phyloP scores from a whole-genome alignment of 2,888 invertebrate genomes.

The Melipona beecheii region DNA sequence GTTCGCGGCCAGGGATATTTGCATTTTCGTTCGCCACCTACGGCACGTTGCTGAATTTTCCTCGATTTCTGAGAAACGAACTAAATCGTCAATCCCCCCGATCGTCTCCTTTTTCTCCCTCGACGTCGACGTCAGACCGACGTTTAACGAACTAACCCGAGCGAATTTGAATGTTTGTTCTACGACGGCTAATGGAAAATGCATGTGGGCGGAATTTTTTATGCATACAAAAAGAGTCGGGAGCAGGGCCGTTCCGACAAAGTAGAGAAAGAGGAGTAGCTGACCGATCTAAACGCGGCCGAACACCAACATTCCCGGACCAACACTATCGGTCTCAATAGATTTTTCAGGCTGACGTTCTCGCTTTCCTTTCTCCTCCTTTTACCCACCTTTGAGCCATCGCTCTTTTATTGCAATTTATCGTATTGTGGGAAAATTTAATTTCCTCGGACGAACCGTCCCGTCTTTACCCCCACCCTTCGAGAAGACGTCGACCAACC shows the following conservation, averaged over 20 bases:
- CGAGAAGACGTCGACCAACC: conserved; percentile 30
- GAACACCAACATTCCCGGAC: background rate
- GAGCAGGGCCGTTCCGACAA: background rate
- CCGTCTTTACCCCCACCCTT: background rate
- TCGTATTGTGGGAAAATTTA: conserved; percentile 52
- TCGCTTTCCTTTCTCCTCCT: background rate
- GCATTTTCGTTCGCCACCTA: conserved; percentile 22
- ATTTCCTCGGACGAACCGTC: conserved; percentile 17
- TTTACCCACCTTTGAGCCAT: conserved; percentile 6
- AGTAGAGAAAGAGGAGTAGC: background rate
- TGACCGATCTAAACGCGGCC: background rate
- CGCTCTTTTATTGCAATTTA: conserved; percentile 58
- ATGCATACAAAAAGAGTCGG: background rate
- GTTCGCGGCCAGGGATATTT: conserved; percentile 34
- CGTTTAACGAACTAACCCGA: background rate
- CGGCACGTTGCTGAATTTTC: conserved; percentile 20
- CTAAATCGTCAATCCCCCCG: background rate
- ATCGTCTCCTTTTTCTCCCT: background rate
- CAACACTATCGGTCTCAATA: conserved; percentile 48
- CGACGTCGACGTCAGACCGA: background rate
- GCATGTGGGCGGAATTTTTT: background rate
- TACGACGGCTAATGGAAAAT: background rate
- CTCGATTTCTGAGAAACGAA: conserved; percentile 33
- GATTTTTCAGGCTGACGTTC: conserved; percentile 20
- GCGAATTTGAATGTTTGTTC: background rate